A percentile compares a stretch with the other conserved stretches of the same genome.
Evolutionary conservation across 2,888 invertebrate genomes (phyloP).

Genomic region (Caradrina kadenii): DNA sequence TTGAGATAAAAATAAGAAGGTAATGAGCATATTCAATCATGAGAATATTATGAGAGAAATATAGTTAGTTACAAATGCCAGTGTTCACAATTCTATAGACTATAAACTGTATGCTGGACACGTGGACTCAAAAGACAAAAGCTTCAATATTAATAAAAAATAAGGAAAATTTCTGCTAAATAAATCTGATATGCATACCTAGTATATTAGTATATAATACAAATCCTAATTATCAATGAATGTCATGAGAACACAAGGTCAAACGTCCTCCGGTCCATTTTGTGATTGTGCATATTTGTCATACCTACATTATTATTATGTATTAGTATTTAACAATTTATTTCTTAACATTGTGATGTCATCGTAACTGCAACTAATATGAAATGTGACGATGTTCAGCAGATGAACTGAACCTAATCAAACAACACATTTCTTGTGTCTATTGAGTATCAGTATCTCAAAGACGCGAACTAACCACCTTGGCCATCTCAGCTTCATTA

Average conservation of each 20-base stretch:
- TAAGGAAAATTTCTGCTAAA: neutral
- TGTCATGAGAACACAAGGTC: conserved; percentile 38
- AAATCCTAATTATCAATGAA: conserved; percentile 42
- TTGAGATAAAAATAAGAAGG: conserved; percentile 69
- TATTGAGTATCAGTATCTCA: conserved; percentile 23
- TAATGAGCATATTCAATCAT: conserved; percentile 2
- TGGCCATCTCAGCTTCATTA: conserved; percentile 41
- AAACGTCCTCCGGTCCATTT: conserved; percentile 20
- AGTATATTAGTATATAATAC: conserved; percentile 27
- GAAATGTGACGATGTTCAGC: neutral
- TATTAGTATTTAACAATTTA: neutral
- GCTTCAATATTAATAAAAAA: neutral
- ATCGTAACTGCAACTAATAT: conserved; percentile 3
- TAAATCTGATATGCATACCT: neutral
- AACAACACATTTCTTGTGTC: conserved; percentile 27
- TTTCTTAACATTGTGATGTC: conserved; percentile 1
- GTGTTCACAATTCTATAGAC: neutral
- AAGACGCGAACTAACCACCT: conserved; percentile 21
- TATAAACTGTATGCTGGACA: neutral
- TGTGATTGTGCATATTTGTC: conserved; percentile 15
- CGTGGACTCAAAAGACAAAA: neutral
- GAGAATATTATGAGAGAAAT: neutral
- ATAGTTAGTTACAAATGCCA: neutral
- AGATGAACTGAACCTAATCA: conserved; percentile 14
- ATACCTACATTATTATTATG: conserved; percentile 1